These are phyloP conservation scores for Brachionus manjavacas DNA, from an alignment of 1,140 invertebrate species.

Conservation along the genomic window DNA sequence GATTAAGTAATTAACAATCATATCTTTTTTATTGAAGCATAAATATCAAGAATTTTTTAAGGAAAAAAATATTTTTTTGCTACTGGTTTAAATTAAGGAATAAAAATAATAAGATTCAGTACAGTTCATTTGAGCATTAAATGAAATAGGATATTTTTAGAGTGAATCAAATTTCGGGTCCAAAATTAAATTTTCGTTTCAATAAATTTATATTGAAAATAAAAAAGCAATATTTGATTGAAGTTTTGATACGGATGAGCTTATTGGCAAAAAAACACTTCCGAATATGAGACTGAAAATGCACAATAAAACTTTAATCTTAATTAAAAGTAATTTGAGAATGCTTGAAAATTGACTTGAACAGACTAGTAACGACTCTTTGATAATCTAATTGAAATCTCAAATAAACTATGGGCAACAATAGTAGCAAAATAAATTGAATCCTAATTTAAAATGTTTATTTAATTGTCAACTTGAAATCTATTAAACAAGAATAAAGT, in stretches of 20 bases:
- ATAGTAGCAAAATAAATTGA: slow-evolving; percentile 6
- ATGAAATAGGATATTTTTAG: background rate
- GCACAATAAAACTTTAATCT: background rate
- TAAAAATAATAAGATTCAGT: background rate
- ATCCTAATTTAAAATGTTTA: slow-evolving; percentile 22
- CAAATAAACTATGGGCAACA: background rate
- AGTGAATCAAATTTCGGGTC: background rate
- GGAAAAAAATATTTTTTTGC: background rate
- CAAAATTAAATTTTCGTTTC: background rate
- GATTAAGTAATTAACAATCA: background rate
- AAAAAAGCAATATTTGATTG: slow-evolving; percentile 13
- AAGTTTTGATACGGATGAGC: background rate
- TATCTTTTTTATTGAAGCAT: background rate
- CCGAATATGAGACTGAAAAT: background rate
- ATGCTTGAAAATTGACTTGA: slow-evolving; percentile 21
- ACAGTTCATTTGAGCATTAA: slow-evolving; percentile 13
- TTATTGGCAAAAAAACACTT: background rate
- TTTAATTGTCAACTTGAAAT: slow-evolving; percentile 34
- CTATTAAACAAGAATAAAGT: background rate
- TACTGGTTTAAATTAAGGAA: background rate
- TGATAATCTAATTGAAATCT: slow-evolving; percentile 10
- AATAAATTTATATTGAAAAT: background rate
- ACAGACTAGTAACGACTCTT: background rate
- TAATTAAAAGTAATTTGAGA: slow-evolving; percentile 11
- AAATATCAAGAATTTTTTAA: background rate